These are phyloP conservation scores for Ectemnius lituratus DNA, from an alignment of 2,888 invertebrate genomes.

Conservation along the genomic window DNA sequence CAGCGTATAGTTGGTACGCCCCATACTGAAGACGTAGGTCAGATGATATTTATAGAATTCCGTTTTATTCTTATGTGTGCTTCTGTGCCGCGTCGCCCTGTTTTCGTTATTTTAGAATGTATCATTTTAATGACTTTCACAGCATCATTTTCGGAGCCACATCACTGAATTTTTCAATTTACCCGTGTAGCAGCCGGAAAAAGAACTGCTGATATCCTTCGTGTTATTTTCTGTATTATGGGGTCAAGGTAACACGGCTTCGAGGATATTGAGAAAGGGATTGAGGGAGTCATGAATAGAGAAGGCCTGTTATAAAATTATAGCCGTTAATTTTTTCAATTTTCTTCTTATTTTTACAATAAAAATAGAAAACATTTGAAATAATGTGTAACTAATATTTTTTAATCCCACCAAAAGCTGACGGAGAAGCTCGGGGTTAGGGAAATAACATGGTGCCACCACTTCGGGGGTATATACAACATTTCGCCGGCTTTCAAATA, in stretches of 20 bases:
- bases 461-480: slow-evolving; percentile 95
- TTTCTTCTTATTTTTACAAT: too few relatives aligned
- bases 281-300: too few relatives aligned
- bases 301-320: neutral
- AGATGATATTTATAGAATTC: slow-evolving; percentile 69
- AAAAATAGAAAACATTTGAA: neutral
- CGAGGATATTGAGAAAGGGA: too few relatives aligned
- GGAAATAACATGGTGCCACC: slow-evolving; percentile 98
- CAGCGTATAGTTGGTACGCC: slow-evolving; percentile 62
- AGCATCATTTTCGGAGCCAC: neutral
- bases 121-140: neutral
- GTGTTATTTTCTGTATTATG: too few relatives aligned
- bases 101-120: slow-evolving; percentile 25
- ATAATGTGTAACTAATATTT: neutral
- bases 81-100: slow-evolving; percentile 36
- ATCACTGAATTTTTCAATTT: neutral
- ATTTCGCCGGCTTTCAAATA: slow-evolving; percentile 91
- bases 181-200: too few relatives aligned
- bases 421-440: slow-evolving; percentile 95
- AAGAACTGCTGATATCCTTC: too few relatives aligned
- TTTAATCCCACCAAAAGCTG: slow-evolving; percentile 96
- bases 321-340: neutral
- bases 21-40: slow-evolving; percentile 68
- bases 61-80: slow-evolving; percentile 52
- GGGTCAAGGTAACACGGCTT: too few relatives aligned